phyloP scores from a whole-genome alignment of 2,113 vertebrate genomes.

The Urocitellus parryii region DNA sequence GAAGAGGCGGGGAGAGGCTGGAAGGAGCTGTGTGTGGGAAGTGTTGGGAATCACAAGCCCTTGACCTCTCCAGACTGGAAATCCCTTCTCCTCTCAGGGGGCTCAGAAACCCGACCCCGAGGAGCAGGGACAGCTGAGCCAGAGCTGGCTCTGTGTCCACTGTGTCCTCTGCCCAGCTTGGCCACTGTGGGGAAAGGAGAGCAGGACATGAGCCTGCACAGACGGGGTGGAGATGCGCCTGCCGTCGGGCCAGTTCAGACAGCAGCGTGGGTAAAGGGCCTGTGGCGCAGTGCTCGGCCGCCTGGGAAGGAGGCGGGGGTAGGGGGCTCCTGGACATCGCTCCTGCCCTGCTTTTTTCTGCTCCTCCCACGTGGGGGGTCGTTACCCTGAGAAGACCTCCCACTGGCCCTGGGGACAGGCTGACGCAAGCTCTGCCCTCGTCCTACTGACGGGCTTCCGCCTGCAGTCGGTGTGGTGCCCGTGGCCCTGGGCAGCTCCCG shows the following conservation, averaged over 20 bases:
- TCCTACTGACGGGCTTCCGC: too few species aligned
- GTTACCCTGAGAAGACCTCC: too few species aligned
- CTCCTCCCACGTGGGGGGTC: not conserved
- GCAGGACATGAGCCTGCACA: too few species aligned
- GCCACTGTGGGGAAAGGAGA: too few species aligned
- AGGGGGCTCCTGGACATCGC: rapidly evolving
- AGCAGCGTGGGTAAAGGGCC: not conserved
- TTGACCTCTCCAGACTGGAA: rapidly evolving
- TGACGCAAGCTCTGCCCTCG: not conserved
- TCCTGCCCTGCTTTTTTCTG: too few species aligned
- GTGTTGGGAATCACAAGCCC: rapidly evolving
- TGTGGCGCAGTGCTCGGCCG: rapidly evolving
- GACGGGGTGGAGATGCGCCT: rapidly evolving
- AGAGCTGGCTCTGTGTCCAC: not conserved
- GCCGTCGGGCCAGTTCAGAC: rapidly evolving
- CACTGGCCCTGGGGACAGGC: rapidly evolving
- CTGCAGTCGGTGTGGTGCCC: too few species aligned
- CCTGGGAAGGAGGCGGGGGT: too few species aligned
- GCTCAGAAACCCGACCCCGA: not conserved
- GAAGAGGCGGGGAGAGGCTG: not conserved
- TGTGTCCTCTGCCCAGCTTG: not conserved
- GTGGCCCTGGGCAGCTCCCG: not conserved
- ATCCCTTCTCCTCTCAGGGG: not conserved
- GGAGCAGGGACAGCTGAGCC: rapidly evolving
- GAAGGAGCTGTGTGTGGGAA: not conserved